Evolutionary conservation across 1,140 invertebrate species (phyloP).

Genomic region (Aphis gossypii): DNA sequence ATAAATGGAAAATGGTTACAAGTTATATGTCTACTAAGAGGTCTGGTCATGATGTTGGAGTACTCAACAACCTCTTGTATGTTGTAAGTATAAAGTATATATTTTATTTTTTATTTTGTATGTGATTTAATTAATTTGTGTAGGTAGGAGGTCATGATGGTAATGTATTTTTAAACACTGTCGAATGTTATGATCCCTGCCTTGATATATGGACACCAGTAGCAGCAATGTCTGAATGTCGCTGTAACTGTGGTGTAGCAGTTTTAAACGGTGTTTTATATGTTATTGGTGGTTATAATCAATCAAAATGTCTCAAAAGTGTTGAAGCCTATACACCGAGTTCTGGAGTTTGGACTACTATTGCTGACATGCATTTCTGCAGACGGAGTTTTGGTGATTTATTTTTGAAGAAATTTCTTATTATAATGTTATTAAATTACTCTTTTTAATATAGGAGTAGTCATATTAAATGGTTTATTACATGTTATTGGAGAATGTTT

Average conservation of each 20-base stretch:
- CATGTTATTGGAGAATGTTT: slow-evolving; percentile 90
- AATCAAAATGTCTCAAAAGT: slow-evolving; percentile 83
- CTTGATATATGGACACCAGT: slow-evolving; percentile 85
- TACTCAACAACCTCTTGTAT: no score
- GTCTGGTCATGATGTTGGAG: slow-evolving; percentile 91
- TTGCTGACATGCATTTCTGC: slow-evolving; percentile 91
- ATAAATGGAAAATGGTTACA: slow-evolving; percentile 84
- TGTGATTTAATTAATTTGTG: slow-evolving; percentile 28
- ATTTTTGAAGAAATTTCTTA: neutral
- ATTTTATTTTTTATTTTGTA: neutral
- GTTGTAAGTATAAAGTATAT: no score
- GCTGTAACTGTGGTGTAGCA: slow-evolving; percentile 89
- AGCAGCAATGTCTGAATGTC: slow-evolving; percentile 85
- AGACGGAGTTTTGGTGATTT: slow-evolving; percentile 84
- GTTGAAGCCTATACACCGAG: slow-evolving; percentile 86
- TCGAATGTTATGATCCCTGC: slow-evolving; percentile 90
- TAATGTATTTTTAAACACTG: slow-evolving; percentile 82
- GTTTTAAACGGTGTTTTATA: slow-evolving; percentile 88
- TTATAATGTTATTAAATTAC: neutral
- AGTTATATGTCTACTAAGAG: slow-evolving; percentile 84
- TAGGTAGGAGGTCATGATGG: slow-evolving; percentile 93
- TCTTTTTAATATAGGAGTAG: slow-evolving; percentile 72
- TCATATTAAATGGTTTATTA: slow-evolving; percentile 79
- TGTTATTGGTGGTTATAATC: slow-evolving; percentile 90
- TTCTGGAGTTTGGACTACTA: slow-evolving; percentile 80